phyloP scores from a whole-genome alignment of 1,140 invertebrate genomes.

The Drosophila sp. region DNA sequence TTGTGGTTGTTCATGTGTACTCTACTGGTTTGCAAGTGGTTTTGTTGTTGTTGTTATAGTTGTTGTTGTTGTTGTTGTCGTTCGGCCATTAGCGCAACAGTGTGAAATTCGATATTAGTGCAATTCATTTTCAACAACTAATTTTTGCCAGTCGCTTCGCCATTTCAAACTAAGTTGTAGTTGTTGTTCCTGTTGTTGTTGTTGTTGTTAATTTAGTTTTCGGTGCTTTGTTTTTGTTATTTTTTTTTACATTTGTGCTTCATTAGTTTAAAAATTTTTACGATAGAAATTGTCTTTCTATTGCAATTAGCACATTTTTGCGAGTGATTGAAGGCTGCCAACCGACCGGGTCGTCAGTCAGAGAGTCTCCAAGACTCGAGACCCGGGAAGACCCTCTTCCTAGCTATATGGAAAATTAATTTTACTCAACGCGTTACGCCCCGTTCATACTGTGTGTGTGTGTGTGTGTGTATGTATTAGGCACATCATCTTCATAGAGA shows the following conservation, averaged over 20 bases:
- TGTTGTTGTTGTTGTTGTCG: conserved; percentile 44
- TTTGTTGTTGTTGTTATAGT: conserved; percentile 32
- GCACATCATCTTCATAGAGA: conserved; percentile 35
- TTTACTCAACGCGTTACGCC: conserved; percentile 70
- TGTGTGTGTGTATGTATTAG: conserved; percentile 3
- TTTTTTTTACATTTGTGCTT: conserved; percentile 59
- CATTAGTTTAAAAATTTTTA: conserved; percentile 67
- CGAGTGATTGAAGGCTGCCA: conserved; percentile 72
- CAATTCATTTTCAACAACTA: conserved; percentile 83
- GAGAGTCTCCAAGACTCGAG: not conserved
- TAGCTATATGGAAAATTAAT: conserved; percentile 72
- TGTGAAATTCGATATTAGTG: conserved; percentile 83
- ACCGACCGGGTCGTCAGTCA: conserved; percentile 30
- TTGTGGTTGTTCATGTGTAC: conserved; percentile 23
- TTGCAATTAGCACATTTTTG: conserved; percentile 79
- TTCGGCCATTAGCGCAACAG: conserved; percentile 76
- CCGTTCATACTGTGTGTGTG: conserved; percentile 46
- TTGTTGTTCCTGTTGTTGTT: conserved; percentile 15
- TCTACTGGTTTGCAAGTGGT: conserved; percentile 24
- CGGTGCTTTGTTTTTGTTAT: not conserved
- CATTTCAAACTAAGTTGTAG: conserved; percentile 41
- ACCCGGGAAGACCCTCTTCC: conserved; percentile 4
- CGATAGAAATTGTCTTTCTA: conserved; percentile 79
- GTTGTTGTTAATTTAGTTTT: conserved; percentile 3
- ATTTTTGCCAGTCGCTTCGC: conserved; percentile 67